Percentiles rank a stretch among this genome's conserved stretches.
These are phyloP conservation scores for Morone chrysops DNA, from an alignment of 2,113 vertebrate species.

Conservation along the genomic window DNA sequence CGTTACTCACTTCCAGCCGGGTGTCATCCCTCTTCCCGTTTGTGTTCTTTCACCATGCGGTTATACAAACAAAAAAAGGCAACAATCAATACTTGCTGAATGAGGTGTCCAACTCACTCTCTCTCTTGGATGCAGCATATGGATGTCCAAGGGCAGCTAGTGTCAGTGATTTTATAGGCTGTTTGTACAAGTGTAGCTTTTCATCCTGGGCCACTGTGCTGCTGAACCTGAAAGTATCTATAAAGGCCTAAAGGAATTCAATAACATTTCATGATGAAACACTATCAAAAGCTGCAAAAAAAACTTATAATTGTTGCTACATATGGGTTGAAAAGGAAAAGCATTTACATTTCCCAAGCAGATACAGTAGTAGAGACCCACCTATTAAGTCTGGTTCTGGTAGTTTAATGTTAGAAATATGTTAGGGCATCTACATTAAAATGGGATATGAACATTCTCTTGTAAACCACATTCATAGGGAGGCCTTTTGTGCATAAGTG, in stretches of 20 bases:
- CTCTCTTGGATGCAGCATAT: neutral
- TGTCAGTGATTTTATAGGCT: slow-evolving; percentile 8
- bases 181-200: slow-evolving; percentile 12
- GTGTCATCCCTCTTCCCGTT: neutral
- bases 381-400: neutral
- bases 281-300: neutral
- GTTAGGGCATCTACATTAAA: no score
- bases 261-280: neutral
- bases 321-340: neutral
- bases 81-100: slow-evolving; percentile 19
- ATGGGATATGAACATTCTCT: neutral
- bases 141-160: slow-evolving; percentile 1
- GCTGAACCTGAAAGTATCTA: neutral
- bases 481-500: neutral
- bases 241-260: neutral
- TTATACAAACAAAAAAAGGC: neutral
- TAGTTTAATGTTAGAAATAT: neutral
- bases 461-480: neutral
- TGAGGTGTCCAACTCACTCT: neutral
- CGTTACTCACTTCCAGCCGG: neutral
- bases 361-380: neutral
- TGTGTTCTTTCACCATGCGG: neutral
- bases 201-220: neutral
- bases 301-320: no score
- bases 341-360: neutral